phyloP scores from a whole-genome alignment of 1,140 invertebrate genomes.

The Drosophila yakuba region DNA sequence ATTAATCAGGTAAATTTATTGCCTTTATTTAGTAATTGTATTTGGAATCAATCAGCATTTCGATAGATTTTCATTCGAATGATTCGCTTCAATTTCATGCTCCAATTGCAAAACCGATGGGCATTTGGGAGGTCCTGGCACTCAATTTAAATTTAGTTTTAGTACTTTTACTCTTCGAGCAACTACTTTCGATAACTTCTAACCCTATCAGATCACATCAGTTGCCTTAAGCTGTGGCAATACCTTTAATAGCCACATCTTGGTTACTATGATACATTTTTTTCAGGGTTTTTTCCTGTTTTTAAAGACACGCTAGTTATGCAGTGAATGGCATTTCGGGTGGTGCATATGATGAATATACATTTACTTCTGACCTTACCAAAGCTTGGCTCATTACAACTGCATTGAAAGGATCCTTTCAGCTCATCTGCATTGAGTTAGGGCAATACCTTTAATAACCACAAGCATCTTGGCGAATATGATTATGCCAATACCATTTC shows the following conservation, averaged over 20 bases:
- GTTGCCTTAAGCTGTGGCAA: no score
- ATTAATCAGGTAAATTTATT: slow-evolving; percentile 11
- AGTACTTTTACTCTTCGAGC: not conserved
- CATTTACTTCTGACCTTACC: slow-evolving; percentile 6
- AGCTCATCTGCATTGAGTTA: slow-evolving; percentile 5
- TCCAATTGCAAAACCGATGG: not conserved
- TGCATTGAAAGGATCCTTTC: slow-evolving; percentile 7
- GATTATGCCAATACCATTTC: slow-evolving; percentile 11
- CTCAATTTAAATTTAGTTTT: not conserved
- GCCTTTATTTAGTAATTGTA: not conserved
- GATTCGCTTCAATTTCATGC: slow-evolving; percentile 12
- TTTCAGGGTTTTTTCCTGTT: not conserved
- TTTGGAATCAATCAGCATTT: slow-evolving; percentile 7
- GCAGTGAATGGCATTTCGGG: not conserved
- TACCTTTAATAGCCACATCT: no score
- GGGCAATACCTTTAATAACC: slow-evolving; percentile 4
- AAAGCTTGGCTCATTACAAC: slow-evolving; percentile 2
- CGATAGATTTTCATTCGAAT: not conserved
- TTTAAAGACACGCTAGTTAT: not conserved
- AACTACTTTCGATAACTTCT: not conserved
- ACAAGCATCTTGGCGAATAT: slow-evolving; percentile 5
- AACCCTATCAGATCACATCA: no score
- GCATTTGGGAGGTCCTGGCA: not conserved
- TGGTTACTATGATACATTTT: no score
- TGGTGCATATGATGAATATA: not conserved